These are phyloP conservation scores for Morinoia aosen DNA, from an alignment of 2,888 invertebrate species.

Conservation along the genomic window DNA sequence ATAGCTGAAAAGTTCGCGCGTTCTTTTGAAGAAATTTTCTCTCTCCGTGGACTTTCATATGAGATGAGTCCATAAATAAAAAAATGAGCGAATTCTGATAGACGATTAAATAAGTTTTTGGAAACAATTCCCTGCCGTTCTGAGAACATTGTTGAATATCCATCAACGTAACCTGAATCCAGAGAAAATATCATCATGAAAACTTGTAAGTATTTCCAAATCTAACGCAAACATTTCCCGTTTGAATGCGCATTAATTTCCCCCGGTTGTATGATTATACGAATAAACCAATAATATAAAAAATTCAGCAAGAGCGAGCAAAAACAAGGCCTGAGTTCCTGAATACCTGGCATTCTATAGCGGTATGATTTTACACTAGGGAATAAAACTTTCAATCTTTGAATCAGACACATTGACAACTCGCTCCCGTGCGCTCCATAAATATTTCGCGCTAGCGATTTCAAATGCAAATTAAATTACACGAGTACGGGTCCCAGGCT, in stretches of 20 bases:
- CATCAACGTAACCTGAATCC: no score
- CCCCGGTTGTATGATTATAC: background rate
- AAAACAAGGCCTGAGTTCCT: background rate
- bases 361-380: background rate
- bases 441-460: background rate
- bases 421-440: background rate
- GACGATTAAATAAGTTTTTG: no score
- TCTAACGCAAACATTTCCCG: background rate
- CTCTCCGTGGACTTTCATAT: no score
- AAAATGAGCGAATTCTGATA: no score
- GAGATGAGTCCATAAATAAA: no score
- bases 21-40: no score
- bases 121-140: no score
- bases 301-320: background rate
- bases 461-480: constrained; percentile 9
- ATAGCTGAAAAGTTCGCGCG: no score
- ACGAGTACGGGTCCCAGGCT: background rate
- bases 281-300: background rate
- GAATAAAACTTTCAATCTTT: background rate
- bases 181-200: no score
- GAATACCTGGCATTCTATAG: background rate
- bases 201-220: background rate
- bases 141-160: no score
- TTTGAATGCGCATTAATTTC: background rate
- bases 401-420: background rate